phyloP scores from a whole-genome alignment of 2,113 vertebrate species.

The Phylloscopus trochilus region DNA sequence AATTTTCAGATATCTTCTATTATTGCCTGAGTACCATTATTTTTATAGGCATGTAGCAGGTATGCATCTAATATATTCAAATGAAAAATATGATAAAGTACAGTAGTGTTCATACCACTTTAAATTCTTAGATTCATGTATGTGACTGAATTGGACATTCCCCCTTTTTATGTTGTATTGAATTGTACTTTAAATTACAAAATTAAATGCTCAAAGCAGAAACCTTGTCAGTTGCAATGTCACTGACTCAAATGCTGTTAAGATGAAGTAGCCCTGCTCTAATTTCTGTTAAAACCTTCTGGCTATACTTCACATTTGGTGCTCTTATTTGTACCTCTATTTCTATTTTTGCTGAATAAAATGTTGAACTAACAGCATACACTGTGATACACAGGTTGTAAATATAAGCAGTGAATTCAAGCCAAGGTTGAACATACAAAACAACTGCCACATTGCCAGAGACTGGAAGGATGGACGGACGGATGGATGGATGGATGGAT shows the following conservation, averaged over 20 bases:
- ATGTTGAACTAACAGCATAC: conserved; percentile 63
- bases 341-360: conserved; percentile 79
- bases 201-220: conserved; percentile 74
- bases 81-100: conserved; percentile 32
- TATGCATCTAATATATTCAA: neutral
- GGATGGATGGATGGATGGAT: neutral
- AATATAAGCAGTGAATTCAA: conserved; percentile 62
- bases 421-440: conserved; percentile 55
- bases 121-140: conserved; percentile 24
- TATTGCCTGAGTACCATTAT: neutral
- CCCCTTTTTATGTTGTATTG: conserved; percentile 46
- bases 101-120: neutral
- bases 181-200: conserved; percentile 69
- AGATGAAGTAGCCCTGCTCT: conserved; percentile 71
- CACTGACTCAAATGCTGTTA: conserved; percentile 70
- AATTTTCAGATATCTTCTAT: neutral
- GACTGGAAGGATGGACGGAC: neutral
- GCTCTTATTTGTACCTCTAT: conserved; percentile 76
- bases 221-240: conserved; percentile 71
- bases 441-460: neutral
- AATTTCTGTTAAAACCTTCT: conserved; percentile 76
- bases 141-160: conserved; percentile 37
- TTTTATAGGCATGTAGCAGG: neutral
- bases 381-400: conserved; percentile 67
- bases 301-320: conserved; percentile 76